phyloP scores from a whole-genome alignment of 2,113 vertebrate species.

The Albula goreensis region DNA sequence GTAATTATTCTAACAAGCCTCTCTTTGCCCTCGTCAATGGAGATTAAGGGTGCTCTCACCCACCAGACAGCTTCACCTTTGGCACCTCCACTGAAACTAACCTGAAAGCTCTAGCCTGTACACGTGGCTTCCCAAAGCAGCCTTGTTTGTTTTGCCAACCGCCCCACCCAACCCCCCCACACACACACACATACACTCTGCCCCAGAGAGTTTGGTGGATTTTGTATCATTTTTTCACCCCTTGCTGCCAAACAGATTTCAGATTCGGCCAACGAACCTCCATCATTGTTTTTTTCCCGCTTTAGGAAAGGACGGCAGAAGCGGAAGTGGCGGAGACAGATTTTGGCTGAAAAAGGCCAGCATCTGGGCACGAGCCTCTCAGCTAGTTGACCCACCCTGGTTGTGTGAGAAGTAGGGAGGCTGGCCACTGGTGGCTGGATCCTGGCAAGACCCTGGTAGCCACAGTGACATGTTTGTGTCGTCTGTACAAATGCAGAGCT shows the following conservation, averaged over 20 bases:
- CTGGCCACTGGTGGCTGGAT: no score
- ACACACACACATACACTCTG: no score
- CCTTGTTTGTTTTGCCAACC: no score
- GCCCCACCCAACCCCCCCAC: no score
- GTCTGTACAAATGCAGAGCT: slow-evolving; percentile 50
- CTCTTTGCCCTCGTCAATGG: slow-evolving; percentile 69
- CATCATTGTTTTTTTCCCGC: slow-evolving; percentile 33
- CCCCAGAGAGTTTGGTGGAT: no score
- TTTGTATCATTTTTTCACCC: no score
- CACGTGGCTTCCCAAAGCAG: background rate
- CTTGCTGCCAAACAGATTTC: no score
- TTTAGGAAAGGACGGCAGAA: slow-evolving; percentile 60
- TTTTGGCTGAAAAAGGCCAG: slow-evolving; percentile 53
- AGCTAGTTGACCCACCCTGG: slow-evolving; percentile 50
- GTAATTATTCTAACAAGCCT: slow-evolving; percentile 74
- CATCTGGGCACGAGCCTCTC: slow-evolving; percentile 45
- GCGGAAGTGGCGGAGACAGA: slow-evolving; percentile 26
- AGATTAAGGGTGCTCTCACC: slow-evolving; percentile 74
- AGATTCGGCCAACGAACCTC: no score
- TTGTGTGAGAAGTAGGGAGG: background rate
- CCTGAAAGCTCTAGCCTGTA: slow-evolving; percentile 54
- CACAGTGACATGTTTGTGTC: slow-evolving; percentile 64
- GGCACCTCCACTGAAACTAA: slow-evolving; percentile 67
- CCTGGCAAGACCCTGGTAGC: slow-evolving; percentile 49
- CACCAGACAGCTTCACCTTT: slow-evolving; percentile 76